Evolutionary conservation across 1,140 invertebrate species (phyloP), one percentile per base, ranked within the genome.

Genomic region (Cheumatopsyche charites): DNA sequence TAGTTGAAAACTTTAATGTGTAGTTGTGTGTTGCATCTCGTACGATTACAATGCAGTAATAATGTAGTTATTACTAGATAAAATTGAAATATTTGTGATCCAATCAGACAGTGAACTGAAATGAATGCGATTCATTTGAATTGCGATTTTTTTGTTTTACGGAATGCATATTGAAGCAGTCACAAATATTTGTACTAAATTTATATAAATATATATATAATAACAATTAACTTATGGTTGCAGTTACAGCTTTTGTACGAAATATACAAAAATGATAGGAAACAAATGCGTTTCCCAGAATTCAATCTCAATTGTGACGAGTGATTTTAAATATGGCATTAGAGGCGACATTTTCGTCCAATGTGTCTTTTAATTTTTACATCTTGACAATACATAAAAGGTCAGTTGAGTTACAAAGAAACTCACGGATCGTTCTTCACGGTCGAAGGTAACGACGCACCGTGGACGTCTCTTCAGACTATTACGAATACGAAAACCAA

Each of bases 31-130:
- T 68, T 68, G 47, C 66, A 68, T 68, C 66, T 58, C 11, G 41
- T 68, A 58, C 42, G 42, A 36, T 52, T 68, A 68, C 66, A 68
- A 49, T 68, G 45, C 66, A 42, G 66, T 68, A 68, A 66, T 68
- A 68, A 68, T 68, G 66, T 68, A 68, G 66, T 68, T 58, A 68
- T 68, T 68, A 68, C 66, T 68, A 68, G 47, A 19, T 68, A 19
- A 49, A 41, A 41, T 55, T 55, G 29, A 68, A 36, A 68, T 68
- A 68, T 68, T 68, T 68, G 66, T 58, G 66, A 68, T 58, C 21
- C 55, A 25, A 19, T 11, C 12, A 23, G 55, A 47, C 3, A 23
- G 21, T 58, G 21, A 55, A 15, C 17, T 58, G 11, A 58, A 47
- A 66, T 25, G 13, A 47, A 47, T 55, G 66, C 29, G 47, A 45